Conservation (phyloP, 2,113 vertebrate genomes). For the Catharus minimus region DNA sequence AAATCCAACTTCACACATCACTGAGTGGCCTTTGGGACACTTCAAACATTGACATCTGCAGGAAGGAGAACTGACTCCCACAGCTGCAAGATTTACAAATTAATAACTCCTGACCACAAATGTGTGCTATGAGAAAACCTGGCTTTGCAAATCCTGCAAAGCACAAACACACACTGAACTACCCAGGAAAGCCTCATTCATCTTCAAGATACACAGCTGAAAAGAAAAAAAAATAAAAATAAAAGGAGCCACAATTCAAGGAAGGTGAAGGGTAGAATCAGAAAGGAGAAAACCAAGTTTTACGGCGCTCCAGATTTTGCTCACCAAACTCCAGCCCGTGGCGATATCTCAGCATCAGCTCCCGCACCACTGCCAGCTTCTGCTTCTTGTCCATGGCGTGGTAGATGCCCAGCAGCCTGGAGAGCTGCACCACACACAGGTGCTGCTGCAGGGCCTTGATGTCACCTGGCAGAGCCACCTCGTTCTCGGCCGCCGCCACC, state of each 20-base stretch:
- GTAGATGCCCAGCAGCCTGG: constrained; percentile 87
- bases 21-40: background rate
- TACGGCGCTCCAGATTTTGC: background rate
- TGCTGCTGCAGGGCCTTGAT: constrained; percentile 92
- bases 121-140: background rate
- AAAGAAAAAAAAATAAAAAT: background rate
- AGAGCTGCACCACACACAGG: constrained; percentile 90
- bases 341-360: constrained; percentile 89
- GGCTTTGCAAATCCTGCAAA: background rate
- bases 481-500: constrained; percentile 71
- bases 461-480: constrained; percentile 81
- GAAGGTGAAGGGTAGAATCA: background rate
- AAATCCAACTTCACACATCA: background rate
- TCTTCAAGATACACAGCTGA: background rate
- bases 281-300: background rate
- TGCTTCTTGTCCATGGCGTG: constrained; percentile 80
- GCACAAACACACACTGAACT: background rate
- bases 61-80: background rate
- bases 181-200: background rate
- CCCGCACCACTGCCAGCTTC: constrained; percentile 82
- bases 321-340: constrained; percentile 93
- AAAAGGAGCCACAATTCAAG: background rate
- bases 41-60: background rate
- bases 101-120: background rate
- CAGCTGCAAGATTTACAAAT: background rate